Evolutionary conservation across 2,888 invertebrate species (phyloP), one percentile per base, ranked within the genome.

Genomic region (Prosapia bicincta): DNA sequence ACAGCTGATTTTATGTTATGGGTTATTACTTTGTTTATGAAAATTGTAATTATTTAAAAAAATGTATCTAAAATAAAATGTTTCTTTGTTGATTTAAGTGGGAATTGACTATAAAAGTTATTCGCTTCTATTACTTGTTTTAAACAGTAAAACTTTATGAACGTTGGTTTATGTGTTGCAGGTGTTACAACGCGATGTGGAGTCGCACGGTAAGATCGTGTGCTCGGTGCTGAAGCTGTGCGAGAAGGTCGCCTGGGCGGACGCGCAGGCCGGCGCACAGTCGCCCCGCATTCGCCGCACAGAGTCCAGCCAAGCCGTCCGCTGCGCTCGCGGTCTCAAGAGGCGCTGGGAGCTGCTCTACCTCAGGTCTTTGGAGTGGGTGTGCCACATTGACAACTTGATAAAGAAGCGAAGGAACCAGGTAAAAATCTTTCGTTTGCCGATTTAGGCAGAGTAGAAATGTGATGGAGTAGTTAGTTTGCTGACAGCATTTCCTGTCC

Each of bases 121-220:
- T n/a, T n/a, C n/a, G n/a, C n/a, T n/a, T n/a, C 15, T 38, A 38
- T 10, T 38, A 13, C 43, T 26, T 69, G 20, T 69, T 10, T 71
- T 54, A 71, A 15, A n/a, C n/a, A n/a, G n/a, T n/a, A n/a, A n/a
- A n/a, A n/a, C n/a, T n/a, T n/a, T 28, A n/a, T n/a, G n/a, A n/a
- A n/a, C n/a, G 43, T 26, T 15, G 6, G 26, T 75, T 77, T 78
- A 80, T 78, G 82, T 81, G 80, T 87, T 88, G 26, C 90, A 97
- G 96, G 93, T 93, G 88, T 91, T 96, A 85, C 95, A 96, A 88
- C 91, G 92, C 84, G 95, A 96, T 88, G 95, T 97, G 86, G 94
- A 95, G 90, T 94, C 94, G 86, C 95, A 94, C 88, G 92, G 93
- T 82, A 92, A 93, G 86, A 92, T 93, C 86, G 94, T 94, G 84